These are phyloP conservation scores for Polyommatus icarus DNA, from an alignment of 2,888 invertebrate species.

Conservation along the genomic window DNA sequence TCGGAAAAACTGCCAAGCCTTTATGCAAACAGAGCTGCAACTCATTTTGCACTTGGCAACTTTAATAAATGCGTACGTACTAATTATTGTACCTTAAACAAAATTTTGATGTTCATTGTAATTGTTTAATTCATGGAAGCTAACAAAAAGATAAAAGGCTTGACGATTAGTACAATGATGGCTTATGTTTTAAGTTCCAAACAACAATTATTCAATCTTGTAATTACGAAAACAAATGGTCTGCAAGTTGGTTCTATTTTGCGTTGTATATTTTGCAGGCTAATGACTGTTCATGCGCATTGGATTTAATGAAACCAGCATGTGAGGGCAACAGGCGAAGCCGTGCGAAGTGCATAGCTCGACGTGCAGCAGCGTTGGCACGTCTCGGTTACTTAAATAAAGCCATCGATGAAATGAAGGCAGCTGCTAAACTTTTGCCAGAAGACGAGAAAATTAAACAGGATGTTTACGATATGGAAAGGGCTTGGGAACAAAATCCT, in stretches of 20 bases:
- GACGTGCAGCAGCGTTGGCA: slow-evolving; percentile 87
- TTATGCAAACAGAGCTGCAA: slow-evolving; percentile 88
- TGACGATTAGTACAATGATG: too few species aligned
- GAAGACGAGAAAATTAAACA: slow-evolving; percentile 81
- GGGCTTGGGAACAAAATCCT: slow-evolving; percentile 89
- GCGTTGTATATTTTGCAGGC: slow-evolving; percentile 49
- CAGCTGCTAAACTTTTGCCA: slow-evolving; percentile 84
- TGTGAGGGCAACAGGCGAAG: slow-evolving; percentile 86
- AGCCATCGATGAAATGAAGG: slow-evolving; percentile 87
- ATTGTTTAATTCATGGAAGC: too few species aligned
- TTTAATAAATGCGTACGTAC: slow-evolving; percentile 83
- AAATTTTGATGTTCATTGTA: too few species aligned
- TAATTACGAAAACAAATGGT: too few species aligned
- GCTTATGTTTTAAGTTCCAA: too few species aligned
- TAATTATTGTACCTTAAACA: background rate
- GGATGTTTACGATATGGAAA: slow-evolving; percentile 86
- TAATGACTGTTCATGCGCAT: slow-evolving; percentile 83
- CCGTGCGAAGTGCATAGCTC: slow-evolving; percentile 86
- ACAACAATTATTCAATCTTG: too few species aligned
- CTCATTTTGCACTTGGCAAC: slow-evolving; percentile 89
- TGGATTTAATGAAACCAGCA: slow-evolving; percentile 87
- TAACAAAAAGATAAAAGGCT: too few species aligned
- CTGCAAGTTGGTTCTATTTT: too few species aligned
- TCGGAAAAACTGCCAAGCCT: slow-evolving; percentile 86
- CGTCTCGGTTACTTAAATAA: slow-evolving; percentile 85